A percentile compares a stretch with the other conserved stretches of the same genome.
Evolutionary conservation across 2,888 invertebrate genomes (phyloP).

Genomic region (Sphaerolaimus hirsutus): DNA sequence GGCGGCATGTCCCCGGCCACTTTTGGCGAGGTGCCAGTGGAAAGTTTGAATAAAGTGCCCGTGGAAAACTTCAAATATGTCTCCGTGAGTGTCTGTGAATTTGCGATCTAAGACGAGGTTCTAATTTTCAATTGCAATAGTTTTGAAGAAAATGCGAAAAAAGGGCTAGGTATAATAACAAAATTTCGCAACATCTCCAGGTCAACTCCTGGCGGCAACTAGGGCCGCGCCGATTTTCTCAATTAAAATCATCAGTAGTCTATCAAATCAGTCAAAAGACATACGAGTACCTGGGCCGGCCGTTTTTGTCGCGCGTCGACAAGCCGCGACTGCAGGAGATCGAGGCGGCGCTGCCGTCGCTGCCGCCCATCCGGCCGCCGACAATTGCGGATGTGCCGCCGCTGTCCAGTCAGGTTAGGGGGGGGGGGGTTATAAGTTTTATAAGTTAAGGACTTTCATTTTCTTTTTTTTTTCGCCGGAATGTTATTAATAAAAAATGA

Average conservation of each 20-base stretch:
- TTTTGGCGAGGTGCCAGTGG: neutral
- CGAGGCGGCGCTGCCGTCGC: neutral
- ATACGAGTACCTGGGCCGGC: neutral
- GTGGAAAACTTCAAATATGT: neutral
- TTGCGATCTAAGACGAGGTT: no score
- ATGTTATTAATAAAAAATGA: no score
- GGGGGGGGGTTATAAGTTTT: no score
- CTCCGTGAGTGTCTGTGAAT: no score
- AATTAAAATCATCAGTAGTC: neutral
- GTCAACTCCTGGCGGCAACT: neutral
- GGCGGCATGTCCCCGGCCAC: neutral
- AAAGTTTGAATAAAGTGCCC: neutral
- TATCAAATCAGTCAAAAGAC: neutral
- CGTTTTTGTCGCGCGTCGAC: neutral
- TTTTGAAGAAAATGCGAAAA: no score
- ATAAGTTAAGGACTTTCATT: no score
- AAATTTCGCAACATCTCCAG: neutral
- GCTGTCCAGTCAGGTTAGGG: no score
- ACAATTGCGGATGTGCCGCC: no score
- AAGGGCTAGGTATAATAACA: no score
- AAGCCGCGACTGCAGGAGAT: neutral
- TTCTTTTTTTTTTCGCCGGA: no score
- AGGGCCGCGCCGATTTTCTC: neutral
- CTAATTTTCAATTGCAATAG: no score
- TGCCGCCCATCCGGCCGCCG: no score